phyloP scores from a whole-genome alignment of 1,140 invertebrate species.

The Eurosta solidaginis region DNA sequence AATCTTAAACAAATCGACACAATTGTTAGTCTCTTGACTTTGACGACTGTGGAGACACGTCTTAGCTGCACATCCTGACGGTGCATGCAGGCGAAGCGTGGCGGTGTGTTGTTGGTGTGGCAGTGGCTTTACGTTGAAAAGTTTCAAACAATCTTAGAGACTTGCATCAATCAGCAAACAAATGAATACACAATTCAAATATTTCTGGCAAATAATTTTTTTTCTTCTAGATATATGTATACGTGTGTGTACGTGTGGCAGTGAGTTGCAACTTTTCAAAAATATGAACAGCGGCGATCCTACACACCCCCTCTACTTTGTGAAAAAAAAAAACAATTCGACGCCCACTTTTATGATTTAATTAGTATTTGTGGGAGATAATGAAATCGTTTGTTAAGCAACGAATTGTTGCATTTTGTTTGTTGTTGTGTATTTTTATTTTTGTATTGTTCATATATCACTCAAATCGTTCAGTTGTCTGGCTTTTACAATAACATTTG shows the following conservation, averaged over 20 bases:
- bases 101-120: not conserved
- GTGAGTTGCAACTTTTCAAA: not conserved
- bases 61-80: no score
- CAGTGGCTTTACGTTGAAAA: not conserved
- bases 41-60: not conserved
- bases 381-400: slow-evolving; percentile 17
- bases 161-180: not conserved
- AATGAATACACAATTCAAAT: no score
- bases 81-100: no score
- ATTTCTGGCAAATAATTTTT: no score
- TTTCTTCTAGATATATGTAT: no score
- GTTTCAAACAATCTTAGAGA: not conserved
- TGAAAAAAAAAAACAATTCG: no score
- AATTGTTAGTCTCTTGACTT: not conserved
- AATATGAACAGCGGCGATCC: no score
- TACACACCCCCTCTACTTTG: not conserved
- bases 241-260: not conserved
- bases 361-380: slow-evolving; percentile 2
- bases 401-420: not conserved
- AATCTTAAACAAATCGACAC: not conserved
- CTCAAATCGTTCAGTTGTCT: not conserved
- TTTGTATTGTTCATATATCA: not conserved
- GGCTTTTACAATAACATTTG: not conserved
- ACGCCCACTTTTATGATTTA: slow-evolving; percentile 9
- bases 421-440: no score